A percentile compares a stretch with the other conserved stretches of the same genome.
These are phyloP conservation scores for Dasyurus viverrinus DNA, from an alignment of 2,113 vertebrate species.

Conservation along the genomic window DNA sequence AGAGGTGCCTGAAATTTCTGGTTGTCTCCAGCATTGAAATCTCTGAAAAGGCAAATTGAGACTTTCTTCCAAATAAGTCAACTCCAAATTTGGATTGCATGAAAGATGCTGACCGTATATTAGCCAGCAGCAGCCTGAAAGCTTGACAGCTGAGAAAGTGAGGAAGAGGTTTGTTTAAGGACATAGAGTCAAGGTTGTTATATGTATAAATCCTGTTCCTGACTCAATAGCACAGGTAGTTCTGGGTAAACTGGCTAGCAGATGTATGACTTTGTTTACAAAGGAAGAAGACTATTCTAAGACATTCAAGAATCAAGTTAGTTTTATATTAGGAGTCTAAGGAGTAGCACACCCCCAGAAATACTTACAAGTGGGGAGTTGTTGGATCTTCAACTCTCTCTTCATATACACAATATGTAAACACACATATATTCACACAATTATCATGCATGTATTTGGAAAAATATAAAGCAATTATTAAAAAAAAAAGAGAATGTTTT, in stretches of 20 bases:
- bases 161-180: background rate
- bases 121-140: background rate
- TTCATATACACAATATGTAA: too few relatives aligned
- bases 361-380: background rate
- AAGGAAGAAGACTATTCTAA: background rate
- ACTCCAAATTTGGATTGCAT: background rate
- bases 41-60: background rate
- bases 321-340: background rate
- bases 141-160: background rate
- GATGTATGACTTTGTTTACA: background rate
- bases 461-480: too few relatives aligned
- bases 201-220: background rate
- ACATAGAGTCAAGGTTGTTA: background rate
- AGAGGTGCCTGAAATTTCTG: background rate
- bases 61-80: background rate
- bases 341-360: background rate
- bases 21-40: background rate
- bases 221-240: background rate
- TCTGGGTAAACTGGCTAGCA: background rate
- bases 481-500: too few relatives aligned
- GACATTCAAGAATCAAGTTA: background rate
- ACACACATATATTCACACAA: too few relatives aligned
- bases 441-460: too few relatives aligned
- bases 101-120: background rate
- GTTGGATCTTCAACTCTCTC: background rate